Base-by-base conservation (phyloP, 2,888 invertebrate species). In the Oligia fasciuncula region DNA sequence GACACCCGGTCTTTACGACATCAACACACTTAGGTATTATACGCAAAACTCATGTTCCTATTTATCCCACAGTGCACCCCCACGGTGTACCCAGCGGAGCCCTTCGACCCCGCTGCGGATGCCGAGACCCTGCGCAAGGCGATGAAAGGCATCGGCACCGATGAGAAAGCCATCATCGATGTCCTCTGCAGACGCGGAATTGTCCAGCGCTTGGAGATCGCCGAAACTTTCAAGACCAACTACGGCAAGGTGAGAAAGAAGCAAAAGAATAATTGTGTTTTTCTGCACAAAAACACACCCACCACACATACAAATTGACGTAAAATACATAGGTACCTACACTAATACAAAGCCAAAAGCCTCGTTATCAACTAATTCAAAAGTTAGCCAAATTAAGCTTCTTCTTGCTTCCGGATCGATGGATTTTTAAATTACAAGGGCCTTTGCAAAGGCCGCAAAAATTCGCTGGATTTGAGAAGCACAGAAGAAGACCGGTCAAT, bases 71-170 rank as follows among this genome's bases (percentile, higher is more conserved):
- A 98, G 98, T 98, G 98, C 94, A 98, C 98, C 87, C 98, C 98
- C 92, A 99, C 99, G 87, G 98, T 99, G 85, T 98, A 98, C 95
- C 98, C 98, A 66, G 98, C 98, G 84, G 98, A 98, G 88, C 98
- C 98, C 65, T 99, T 99, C 95, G 98, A 99, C 93, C 98, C 99
- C 23, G 98, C 98, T 81, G 98, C 98, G 73, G 99, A 99, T 97
- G 99, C 99, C 5, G 98, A 98, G 87, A 97, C 98, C 81, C 97
- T 99, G 75, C 98, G 98, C 88, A 98, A 98, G 94, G 99, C 99
- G 40, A 99, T 99, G 99, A 99, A 99, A 94, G 99, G 99, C 77
- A 98, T 99, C 91, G 99, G 99, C 78, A 99, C 99, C 57, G 98
- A 99, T 93, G 99, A 99, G 94, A 98, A 98, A 92, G 98, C 99